Conservation (phyloP, 2,888 invertebrate species). For the Arctia plantaginis region DNA sequence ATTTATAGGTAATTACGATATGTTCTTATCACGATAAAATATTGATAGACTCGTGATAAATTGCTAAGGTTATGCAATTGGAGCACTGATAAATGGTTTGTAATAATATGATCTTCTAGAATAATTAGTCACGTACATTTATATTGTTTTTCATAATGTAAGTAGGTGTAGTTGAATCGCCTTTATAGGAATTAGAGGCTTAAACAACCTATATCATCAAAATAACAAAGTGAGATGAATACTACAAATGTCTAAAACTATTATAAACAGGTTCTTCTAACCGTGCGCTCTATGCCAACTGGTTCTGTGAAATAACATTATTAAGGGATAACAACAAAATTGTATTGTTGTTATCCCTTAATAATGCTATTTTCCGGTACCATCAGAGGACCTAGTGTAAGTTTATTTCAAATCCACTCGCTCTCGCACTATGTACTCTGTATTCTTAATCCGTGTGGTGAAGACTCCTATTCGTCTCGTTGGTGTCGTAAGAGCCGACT, state of each 20-base stretch:
- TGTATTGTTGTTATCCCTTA: neutral
- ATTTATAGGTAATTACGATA: conserved; percentile 49
- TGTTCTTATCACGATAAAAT: conserved; percentile 50
- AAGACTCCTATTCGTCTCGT: too few relatives aligned
- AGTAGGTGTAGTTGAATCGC: neutral
- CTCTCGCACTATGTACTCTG: too few relatives aligned
- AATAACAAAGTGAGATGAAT: too few relatives aligned
- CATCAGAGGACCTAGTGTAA: too few relatives aligned
- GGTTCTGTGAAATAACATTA: too few relatives aligned
- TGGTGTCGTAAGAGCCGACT: too few relatives aligned
- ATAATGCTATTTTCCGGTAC: neutral
- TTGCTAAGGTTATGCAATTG: conserved; percentile 59
- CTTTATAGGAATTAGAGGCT: neutral
- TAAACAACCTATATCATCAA: neutral
- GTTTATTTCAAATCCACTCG: too few relatives aligned
- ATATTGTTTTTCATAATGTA: neutral
- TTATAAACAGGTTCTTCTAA: neutral
- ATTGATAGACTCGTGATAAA: conserved; percentile 50
- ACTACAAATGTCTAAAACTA: too few relatives aligned
- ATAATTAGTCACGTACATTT: conserved; percentile 33
- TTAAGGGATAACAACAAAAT: too few relatives aligned
- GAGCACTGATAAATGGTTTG: conserved; percentile 44
- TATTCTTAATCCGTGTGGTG: too few relatives aligned
- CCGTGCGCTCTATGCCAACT: neutral
- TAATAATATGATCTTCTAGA: conserved; percentile 42